Base-by-base conservation (phyloP, 1,140 invertebrate species). In the Drosophila ficusphila region DNA sequence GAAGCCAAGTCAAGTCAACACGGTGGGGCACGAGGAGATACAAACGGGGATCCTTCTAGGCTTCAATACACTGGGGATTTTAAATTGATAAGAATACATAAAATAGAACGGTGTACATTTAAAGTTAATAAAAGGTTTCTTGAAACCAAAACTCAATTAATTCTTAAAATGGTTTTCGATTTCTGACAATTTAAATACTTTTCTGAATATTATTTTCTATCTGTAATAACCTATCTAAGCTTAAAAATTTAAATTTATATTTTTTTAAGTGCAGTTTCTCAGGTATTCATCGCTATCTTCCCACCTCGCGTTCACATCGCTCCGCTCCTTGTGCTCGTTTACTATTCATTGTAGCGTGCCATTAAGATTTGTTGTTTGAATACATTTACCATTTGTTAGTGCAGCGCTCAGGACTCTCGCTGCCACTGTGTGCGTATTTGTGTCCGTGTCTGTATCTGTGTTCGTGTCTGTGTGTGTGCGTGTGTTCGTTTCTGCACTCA, bases 321-420 rank as follows among this genome's bases (percentile, higher is more conserved):
- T n/a, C 25, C 31, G 14, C 56, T 16, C 19, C 56, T 39, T 65
- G 53, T 31, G 82, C 81, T 82, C 82, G 82, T 86, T 86, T 86
- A 86, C 81, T 86, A 88, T 86, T 86, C 81, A 86, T 86, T 86
- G 76, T 86, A 77, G 82, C 82, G 82, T 88, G 82, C 83, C 83
- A 83, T 88, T 88, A 89, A 88, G 82, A 88, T 88, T 88, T 88
- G 82, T 88, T 88, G 82, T 88, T 88, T 88, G 82, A 88, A 88
- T 88, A 88, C 82, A 88, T 88, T 88, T 86, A 86, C 68, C 81
- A 86, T 86, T 86, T 86, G 81, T 86, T 86, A 88, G 81, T 81
- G 78, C 78, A 82, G 51, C 54, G 65, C 52, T 62, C 47, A 61
- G 57, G 65, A 60, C 33, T 48, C 61, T 46, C 39, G 29, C 36